A percentile compares a stretch with the other conserved stretches of the same genome.
phyloP scores from a whole-genome alignment of 2,113 vertebrate species.

The Neogobius melanostomus region DNA sequence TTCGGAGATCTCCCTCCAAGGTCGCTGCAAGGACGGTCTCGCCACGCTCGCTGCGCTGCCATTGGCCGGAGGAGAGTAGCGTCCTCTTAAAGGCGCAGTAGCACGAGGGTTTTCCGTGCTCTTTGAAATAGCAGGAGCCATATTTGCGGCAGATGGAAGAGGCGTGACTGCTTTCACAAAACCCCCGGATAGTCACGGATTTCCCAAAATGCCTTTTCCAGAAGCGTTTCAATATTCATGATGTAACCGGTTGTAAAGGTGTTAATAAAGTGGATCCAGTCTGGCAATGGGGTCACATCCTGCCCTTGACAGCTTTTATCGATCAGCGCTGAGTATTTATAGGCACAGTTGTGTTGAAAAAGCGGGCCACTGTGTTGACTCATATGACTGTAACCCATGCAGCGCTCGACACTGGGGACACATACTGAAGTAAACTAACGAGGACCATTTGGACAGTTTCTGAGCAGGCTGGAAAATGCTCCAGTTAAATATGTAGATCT shows the following conservation, averaged over 20 bases:
- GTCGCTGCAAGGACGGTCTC: slow-evolving; percentile 68
- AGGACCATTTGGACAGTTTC: too few relatives aligned
- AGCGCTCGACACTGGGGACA: not conserved
- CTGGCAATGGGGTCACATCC: slow-evolving; percentile 31
- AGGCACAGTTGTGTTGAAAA: slow-evolving; percentile 13
- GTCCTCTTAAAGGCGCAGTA: slow-evolving; percentile 69
- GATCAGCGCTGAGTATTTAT: slow-evolving; percentile 44
- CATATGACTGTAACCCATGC: not conserved
- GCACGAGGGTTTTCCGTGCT: not conserved
- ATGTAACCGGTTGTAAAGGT: not conserved
- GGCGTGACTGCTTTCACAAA: slow-evolving; percentile 9
- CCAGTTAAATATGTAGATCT: too few relatives aligned
- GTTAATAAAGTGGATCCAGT: not conserved
- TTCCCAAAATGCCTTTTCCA: slow-evolving; percentile 21
- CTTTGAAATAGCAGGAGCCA: not conserved
- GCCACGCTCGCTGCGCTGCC: slow-evolving; percentile 31
- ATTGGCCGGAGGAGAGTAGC: slow-evolving; percentile 55
- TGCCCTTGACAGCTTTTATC: slow-evolving; percentile 25
- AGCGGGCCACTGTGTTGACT: not conserved
- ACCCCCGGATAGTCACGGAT: slow-evolving; percentile 11
- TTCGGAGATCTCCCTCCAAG: slow-evolving; percentile 55
- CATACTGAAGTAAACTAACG: not conserved
- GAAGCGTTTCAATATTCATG: slow-evolving; percentile 39
- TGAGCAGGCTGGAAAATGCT: not conserved
- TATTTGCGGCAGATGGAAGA: slow-evolving; percentile 38